These are phyloP conservation scores for Asbolus verrucosus DNA, from an alignment of 1,140 invertebrate species.

Conservation along the genomic window DNA sequence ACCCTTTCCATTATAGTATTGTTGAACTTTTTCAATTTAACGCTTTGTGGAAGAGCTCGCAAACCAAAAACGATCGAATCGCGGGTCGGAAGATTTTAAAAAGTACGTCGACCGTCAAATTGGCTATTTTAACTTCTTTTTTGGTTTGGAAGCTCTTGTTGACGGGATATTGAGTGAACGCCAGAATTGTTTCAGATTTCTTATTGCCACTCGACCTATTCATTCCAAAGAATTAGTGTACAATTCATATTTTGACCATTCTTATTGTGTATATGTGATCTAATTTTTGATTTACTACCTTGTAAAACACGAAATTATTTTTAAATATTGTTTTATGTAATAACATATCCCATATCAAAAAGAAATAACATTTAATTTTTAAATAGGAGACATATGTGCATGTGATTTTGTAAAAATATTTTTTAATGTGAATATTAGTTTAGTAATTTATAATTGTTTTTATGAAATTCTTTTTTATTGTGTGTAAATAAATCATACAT, in stretches of 20 bases:
- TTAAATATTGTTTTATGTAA: slow-evolving; percentile 43
- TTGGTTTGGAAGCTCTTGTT: background rate
- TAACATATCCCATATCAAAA: slow-evolving; percentile 47
- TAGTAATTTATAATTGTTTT: slow-evolving; percentile 57
- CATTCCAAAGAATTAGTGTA: slow-evolving; percentile 49
- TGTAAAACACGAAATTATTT: slow-evolving; percentile 15
- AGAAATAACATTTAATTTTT: slow-evolving; percentile 26
- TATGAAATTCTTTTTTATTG: slow-evolving; percentile 56
- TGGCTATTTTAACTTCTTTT: background rate
- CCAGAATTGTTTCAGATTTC: slow-evolving; percentile 10
- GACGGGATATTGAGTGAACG: background rate
- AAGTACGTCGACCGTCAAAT: background rate
- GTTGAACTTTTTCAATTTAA: slow-evolving; percentile 21
- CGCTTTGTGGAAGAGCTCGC: background rate
- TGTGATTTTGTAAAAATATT: slow-evolving; percentile 57
- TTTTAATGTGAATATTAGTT: slow-evolving; percentile 59
- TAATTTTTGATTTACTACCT: slow-evolving; percentile 41
- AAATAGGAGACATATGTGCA: slow-evolving; percentile 48
- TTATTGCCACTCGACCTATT: slow-evolving; percentile 5
- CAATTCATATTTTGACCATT: slow-evolving; percentile 43
- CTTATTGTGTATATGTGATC: slow-evolving; percentile 48
- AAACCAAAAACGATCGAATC: background rate
- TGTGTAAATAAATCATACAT: slow-evolving; percentile 56
- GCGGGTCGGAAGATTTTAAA: background rate
- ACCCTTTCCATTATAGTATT: slow-evolving; percentile 32